phyloP scores from a whole-genome alignment of 2,888 invertebrate genomes.

The Dastarcus helophoroides region DNA sequence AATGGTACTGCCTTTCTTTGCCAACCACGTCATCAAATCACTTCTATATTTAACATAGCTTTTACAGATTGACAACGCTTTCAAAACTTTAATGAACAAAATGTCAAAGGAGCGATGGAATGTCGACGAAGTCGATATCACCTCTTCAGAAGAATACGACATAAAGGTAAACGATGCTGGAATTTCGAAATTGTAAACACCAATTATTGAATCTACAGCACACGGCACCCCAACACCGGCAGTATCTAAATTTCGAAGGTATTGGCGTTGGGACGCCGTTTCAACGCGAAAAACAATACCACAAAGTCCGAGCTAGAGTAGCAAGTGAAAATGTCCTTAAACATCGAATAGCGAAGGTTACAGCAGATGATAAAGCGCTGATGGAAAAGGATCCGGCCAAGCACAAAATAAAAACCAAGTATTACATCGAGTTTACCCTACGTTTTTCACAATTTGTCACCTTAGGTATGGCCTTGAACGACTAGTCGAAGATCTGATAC shows the following conservation, averaged over 20 bases:
- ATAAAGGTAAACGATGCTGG: slow-evolving; percentile 42
- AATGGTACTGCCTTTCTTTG: not conserved
- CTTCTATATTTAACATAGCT: not conserved
- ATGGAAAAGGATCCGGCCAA: slow-evolving; percentile 50
- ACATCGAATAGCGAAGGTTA: slow-evolving; percentile 47
- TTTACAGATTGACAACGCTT: slow-evolving; percentile 59
- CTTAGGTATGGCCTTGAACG: slow-evolving; percentile 67
- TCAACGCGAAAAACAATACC: slow-evolving; percentile 68
- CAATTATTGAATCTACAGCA: slow-evolving; percentile 43
- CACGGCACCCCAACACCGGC: slow-evolving; percentile 79
- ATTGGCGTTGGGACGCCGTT: slow-evolving; percentile 67
- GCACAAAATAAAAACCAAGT: slow-evolving; percentile 68
- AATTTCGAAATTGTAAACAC: not conserved
- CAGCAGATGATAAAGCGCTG: slow-evolving; percentile 49
- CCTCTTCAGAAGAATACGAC: slow-evolving; percentile 46
- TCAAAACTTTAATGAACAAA: slow-evolving; percentile 55
- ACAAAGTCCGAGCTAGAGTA: slow-evolving; percentile 52
- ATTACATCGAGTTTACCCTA: no score
- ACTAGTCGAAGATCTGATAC: slow-evolving; percentile 83
- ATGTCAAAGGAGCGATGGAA: slow-evolving; percentile 50
- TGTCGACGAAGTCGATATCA: slow-evolving; percentile 33
- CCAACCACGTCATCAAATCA: no score
- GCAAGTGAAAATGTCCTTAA: slow-evolving; percentile 57
- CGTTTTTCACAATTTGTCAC: slow-evolving; percentile 3
- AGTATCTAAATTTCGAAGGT: slow-evolving; percentile 70